Evolutionary conservation across 92 coral and sea anemone species (phyloP).

Genomic region (Zoanthus sansibaricus): DNA sequence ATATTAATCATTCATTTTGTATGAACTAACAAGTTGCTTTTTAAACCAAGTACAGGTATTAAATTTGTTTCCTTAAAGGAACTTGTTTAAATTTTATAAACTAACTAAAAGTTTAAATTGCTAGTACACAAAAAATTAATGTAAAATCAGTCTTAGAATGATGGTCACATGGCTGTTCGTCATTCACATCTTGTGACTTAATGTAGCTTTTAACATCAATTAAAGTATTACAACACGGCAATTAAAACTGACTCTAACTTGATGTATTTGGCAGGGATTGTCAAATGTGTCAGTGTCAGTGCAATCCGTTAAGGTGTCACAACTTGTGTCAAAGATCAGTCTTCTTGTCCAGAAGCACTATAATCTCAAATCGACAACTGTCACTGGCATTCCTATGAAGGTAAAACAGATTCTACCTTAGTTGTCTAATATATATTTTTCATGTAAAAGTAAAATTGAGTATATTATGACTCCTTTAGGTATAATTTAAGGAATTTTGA

Average conservation of each 20-base stretch:
- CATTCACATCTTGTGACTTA: no score
- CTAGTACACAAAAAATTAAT: no score
- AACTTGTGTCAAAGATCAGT: constrained; percentile 80
- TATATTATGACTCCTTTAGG: no score
- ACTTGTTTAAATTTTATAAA: no score
- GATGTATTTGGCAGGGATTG: constrained; percentile 59
- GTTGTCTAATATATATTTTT: not conserved
- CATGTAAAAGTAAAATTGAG: no score
- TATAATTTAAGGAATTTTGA: no score
- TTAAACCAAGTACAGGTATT: no score
- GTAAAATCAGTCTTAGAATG: no score
- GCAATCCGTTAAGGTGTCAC: constrained; percentile 91
- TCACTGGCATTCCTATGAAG: constrained; percentile 99
- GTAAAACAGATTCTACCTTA: constrained; percentile 25
- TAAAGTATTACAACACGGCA: not conserved
- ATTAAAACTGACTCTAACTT: not conserved
- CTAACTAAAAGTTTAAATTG: not conserved
- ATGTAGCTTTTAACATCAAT: not conserved
- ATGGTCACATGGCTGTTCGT: no score
- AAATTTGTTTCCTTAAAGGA: no score
- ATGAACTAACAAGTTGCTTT: no score
- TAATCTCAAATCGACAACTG: constrained; percentile 92
- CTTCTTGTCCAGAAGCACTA: constrained; percentile 90
- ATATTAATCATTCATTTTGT: no score
- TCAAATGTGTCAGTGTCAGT: constrained; percentile 69